Percentiles rank a stretch among this genome's conserved stretches.
These are phyloP conservation scores for Chironex yamaguchii DNA, from an alignment of 30 jellyfish, hydroid and myxozoan species.

Conservation along the genomic window DNA sequence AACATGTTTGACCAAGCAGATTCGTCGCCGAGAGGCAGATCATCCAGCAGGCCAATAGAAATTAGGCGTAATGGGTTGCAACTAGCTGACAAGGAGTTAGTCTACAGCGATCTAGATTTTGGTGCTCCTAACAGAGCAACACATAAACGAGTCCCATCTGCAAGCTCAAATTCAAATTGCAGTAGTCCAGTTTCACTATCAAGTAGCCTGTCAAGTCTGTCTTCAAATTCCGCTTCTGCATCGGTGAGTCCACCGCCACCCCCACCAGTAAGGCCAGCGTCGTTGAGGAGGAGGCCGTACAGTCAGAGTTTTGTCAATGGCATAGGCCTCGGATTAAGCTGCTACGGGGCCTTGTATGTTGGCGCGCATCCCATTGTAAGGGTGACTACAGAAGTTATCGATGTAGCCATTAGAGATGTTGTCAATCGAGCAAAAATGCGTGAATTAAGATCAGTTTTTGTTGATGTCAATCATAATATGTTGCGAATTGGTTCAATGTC, in stretches of 20 bases:
- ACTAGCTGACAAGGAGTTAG: constrained; percentile 40
- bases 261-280: constrained; percentile 70
- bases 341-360: constrained; percentile 71
- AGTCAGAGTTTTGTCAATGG: constrained; percentile 73
- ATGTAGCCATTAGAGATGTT: constrained; percentile 70
- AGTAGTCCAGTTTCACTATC: constrained; percentile 76
- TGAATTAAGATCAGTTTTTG: constrained; percentile 75
- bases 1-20: constrained; percentile 44
- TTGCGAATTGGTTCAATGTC: constrained; percentile 66
- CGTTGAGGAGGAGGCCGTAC: constrained; percentile 72
- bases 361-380: constrained; percentile 76
- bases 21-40: constrained; percentile 48
- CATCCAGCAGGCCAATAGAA: constrained; percentile 71
- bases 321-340: constrained; percentile 53
- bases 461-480: constrained; percentile 62
- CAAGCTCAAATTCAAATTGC: constrained; percentile 55
- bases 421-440: constrained; percentile 77
- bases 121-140: not conserved
- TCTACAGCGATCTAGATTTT: constrained; percentile 79
- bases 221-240: constrained; percentile 36
- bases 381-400: constrained; percentile 57
- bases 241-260: constrained; percentile 86
- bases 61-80: constrained; percentile 22
- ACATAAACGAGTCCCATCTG: constrained; percentile 1
- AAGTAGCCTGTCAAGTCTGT: constrained; percentile 85